phyloP scores from a whole-genome alignment of 2,888 invertebrate species.

The Hypselothyrea guttata region DNA sequence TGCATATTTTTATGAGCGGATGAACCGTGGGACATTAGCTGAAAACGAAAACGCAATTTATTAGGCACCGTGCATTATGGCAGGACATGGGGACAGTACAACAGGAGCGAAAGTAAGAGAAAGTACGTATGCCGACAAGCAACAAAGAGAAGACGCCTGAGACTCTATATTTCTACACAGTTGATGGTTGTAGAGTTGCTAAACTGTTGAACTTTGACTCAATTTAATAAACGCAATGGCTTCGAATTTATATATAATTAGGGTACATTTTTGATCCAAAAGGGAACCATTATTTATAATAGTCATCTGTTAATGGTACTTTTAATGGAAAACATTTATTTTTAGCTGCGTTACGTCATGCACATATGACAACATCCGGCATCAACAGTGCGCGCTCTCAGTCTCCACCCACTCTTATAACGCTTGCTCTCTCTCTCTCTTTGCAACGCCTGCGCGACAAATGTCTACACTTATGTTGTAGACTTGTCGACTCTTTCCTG shows the following conservation, averaged over 20 bases:
- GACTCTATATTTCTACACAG: too few species aligned
- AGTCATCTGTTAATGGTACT: too few species aligned
- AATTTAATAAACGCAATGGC: too few species aligned
- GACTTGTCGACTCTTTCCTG: conserved; percentile 10
- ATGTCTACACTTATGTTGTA: conserved; percentile 28
- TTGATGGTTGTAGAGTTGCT: too few species aligned
- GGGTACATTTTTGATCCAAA: too few species aligned
- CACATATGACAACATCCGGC: conserved; percentile 63
- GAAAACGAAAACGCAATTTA: conserved; percentile 76
- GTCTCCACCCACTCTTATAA: conserved; percentile 17
- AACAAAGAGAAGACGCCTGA: too few species aligned
- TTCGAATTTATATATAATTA: too few species aligned
- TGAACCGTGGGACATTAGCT: conserved; percentile 52
- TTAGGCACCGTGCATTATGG: conserved; percentile 24
- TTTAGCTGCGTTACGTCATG: conserved; percentile 69
- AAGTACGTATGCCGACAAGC: background rate
- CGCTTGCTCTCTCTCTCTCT: background rate
- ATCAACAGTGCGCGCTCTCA: conserved; percentile 4
- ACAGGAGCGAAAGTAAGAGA: conserved; percentile 21
- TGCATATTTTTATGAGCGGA: conserved; percentile 1
- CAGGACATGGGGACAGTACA: conserved; percentile 9
- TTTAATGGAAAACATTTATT: conserved; percentile 1
- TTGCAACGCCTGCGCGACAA: conserved; percentile 52
- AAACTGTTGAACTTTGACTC: conserved; percentile 12
- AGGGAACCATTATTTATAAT: too few species aligned